Conservation (phyloP, 2,888 invertebrate species). For the Zhuqinia jingwanae region DNA sequence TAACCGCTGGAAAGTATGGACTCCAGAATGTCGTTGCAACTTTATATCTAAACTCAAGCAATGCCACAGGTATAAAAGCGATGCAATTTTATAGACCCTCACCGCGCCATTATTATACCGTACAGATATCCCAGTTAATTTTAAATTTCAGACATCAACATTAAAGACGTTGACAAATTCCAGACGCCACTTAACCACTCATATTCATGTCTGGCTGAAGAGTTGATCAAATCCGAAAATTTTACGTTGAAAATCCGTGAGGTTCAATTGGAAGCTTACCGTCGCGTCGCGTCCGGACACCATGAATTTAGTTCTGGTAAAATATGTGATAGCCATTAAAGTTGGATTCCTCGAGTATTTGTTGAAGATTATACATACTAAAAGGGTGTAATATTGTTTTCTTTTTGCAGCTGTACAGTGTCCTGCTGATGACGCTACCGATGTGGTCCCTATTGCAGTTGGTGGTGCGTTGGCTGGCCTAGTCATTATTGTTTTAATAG, state of each 20-base stretch:
- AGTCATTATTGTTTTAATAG: conserved; percentile 94
- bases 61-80: background rate
- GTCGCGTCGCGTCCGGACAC: conserved; percentile 43
- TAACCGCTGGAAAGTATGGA: conserved; percentile 67
- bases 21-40: conserved; percentile 48
- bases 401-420: conserved; percentile 86
- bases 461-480: conserved; percentile 95
- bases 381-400: background rate
- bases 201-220: conserved; percentile 86
- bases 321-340: conserved; percentile 76
- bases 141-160: background rate
- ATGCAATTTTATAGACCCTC: background rate
- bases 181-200: conserved; percentile 85
- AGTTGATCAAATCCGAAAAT: conserved; percentile 84
- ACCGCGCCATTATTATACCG: background rate
- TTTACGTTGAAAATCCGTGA: conserved; percentile 84
- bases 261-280: conserved; percentile 89
- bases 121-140: background rate
- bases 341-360: too few species aligned
- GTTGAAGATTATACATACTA: conserved; percentile 11
- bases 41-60: conserved; percentile 30
- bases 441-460: conserved; percentile 98
- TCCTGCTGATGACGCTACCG: conserved; percentile 87
- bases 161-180: conserved; percentile 81
- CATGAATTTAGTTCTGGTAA: conserved; percentile 85